phyloP scores from a whole-genome alignment of 2,888 invertebrate species.

The Drosophila merina region DNA sequence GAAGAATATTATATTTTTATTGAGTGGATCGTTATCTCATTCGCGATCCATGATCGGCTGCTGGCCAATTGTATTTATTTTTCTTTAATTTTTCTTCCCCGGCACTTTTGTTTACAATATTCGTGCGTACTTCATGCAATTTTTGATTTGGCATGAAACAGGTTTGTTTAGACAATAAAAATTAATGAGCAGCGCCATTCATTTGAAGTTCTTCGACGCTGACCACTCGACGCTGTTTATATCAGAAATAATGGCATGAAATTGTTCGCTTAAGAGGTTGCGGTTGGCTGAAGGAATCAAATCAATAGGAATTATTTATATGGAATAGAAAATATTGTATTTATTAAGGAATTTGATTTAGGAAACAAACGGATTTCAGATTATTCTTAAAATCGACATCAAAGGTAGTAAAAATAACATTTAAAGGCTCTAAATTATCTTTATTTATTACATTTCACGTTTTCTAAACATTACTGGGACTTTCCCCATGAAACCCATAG shows the following conservation, averaged over 20 bases:
- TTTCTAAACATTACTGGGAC: not conserved
- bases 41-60: slow-evolving; percentile 56
- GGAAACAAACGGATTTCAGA: not conserved
- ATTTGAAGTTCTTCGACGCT: slow-evolving; percentile 41
- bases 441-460: too few species aligned
- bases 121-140: slow-evolving; percentile 30
- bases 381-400: not conserved
- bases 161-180: slow-evolving; percentile 53
- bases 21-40: slow-evolving; percentile 25
- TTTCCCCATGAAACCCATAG: not conserved
- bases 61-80: slow-evolving; percentile 33
- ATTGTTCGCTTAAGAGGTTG: slow-evolving; percentile 19
- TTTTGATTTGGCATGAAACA: slow-evolving; percentile 18
- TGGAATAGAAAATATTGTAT: not conserved
- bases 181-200: slow-evolving; percentile 49
- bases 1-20: slow-evolving; percentile 9
- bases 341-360: not conserved
- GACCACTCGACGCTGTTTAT: slow-evolving; percentile 38
- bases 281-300: slow-evolving; percentile 8
- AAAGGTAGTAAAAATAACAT: too few species aligned
- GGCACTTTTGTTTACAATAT: slow-evolving; percentile 47
- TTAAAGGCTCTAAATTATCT: too few species aligned
- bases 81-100: slow-evolving; percentile 10
- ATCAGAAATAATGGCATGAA: not conserved
- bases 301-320: slow-evolving; percentile 22